phyloP scores from a whole-genome alignment of 2,888 invertebrate species.

The Clunio marinus region DNA sequence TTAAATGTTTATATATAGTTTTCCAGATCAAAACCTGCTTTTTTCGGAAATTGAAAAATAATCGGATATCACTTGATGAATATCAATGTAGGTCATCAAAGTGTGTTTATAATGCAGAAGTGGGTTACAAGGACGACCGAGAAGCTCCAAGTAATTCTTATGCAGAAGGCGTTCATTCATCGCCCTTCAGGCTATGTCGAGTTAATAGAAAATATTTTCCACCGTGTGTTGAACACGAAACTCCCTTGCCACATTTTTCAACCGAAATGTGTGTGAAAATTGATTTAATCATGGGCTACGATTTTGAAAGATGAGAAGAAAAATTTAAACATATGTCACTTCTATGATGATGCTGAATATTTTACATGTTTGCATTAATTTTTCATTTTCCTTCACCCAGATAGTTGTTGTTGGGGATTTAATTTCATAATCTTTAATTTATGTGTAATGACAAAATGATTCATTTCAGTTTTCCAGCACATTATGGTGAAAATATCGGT shows the following conservation, averaged over 20 bases:
- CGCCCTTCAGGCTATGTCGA: not conserved
- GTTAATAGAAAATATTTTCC: slow-evolving; percentile 25
- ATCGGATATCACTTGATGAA: slow-evolving; percentile 19
- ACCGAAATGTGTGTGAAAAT: slow-evolving; percentile 19
- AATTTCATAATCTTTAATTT: not conserved
- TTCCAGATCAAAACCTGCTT: too few relatives aligned
- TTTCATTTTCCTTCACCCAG: not conserved
- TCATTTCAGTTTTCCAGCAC: not conserved
- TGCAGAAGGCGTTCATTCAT: slow-evolving; percentile 36
- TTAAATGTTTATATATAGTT: too few relatives aligned
- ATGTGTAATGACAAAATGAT: not conserved
- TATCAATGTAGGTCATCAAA: slow-evolving; percentile 32
- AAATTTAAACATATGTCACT: slow-evolving; percentile 5
- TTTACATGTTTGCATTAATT: not conserved
- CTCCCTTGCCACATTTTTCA: not conserved
- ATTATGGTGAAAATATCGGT: not conserved
- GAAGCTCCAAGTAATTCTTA: slow-evolving; percentile 27
- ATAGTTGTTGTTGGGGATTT: not conserved
- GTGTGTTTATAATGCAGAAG: not conserved
- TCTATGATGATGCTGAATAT: slow-evolving; percentile 19
- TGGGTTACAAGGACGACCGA: slow-evolving; percentile 28
- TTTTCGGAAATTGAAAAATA: slow-evolving; percentile 29
- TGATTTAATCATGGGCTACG: slow-evolving; percentile 25
- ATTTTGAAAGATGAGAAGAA: not conserved
- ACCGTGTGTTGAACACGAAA: not conserved